Evolutionary conservation across 2,113 vertebrate species (phyloP).

Genomic region (Etheostoma spectabile): DNA sequence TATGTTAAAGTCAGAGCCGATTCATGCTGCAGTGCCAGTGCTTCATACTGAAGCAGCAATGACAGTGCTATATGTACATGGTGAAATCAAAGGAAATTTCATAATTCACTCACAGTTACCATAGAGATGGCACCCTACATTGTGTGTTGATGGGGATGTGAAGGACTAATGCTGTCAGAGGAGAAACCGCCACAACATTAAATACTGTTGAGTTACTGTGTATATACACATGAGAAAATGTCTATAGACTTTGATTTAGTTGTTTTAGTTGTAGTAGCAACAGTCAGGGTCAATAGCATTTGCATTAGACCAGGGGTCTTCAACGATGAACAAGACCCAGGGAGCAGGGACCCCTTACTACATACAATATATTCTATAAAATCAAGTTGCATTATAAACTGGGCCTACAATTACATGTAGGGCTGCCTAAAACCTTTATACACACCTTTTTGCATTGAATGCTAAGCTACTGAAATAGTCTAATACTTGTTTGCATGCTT

Average conservation of each 20-base stretch:
- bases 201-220: slow-evolving; percentile 23
- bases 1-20: background rate
- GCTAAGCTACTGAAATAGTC: too few relatives aligned
- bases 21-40: slow-evolving; percentile 22
- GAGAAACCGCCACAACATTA: slow-evolving; percentile 23
- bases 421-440: too few relatives aligned
- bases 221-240: background rate
- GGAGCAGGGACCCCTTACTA: too few relatives aligned
- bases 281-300: background rate
- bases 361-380: too few relatives aligned
- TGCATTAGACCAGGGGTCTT: background rate
- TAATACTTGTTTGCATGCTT: too few relatives aligned
- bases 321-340: too few relatives aligned
- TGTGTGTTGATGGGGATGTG: slow-evolving; percentile 26
- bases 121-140: slow-evolving; percentile 64
- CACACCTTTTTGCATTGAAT: too few relatives aligned
- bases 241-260: background rate
- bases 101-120: slow-evolving; percentile 65
- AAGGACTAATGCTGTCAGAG: slow-evolving; percentile 40
- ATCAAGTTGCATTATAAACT: too few relatives aligned
- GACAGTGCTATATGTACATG: background rate
- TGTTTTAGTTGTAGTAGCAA: background rate
- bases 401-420: too few relatives aligned
- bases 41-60: slow-evolving; percentile 18
- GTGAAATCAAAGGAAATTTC: slow-evolving; percentile 45